Conservation (phyloP, 2,113 vertebrate species). For the Steatornis caripensis region DNA sequence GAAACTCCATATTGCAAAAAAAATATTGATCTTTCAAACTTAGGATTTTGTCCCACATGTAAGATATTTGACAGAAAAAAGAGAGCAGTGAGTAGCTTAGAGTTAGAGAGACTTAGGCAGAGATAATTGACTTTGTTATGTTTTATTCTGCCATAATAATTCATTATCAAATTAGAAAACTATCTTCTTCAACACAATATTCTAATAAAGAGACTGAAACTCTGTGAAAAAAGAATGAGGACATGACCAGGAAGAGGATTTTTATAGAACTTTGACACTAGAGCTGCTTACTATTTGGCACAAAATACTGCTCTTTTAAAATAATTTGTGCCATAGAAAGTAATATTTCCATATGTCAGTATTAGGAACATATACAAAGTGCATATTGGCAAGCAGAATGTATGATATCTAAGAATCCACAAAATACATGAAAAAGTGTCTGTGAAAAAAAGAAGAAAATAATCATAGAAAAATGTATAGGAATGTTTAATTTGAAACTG, state of each 20-base stretch:
- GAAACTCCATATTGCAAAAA: not conserved
- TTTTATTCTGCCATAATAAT: not conserved
- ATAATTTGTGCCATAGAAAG: not conserved
- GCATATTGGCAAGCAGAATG: not conserved
- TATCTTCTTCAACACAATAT: not conserved
- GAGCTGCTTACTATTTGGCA: not conserved
- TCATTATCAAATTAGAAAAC: not conserved
- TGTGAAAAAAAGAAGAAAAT: not conserved
- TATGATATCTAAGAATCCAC: not conserved
- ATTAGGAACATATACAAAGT: not conserved
- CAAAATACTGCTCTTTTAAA: not conserved
- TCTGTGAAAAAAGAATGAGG: not conserved
- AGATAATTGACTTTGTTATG: not conserved
- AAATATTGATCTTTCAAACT: not conserved
- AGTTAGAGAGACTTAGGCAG: not conserved
- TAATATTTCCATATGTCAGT: not conserved
- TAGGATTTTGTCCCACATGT: not conserved
- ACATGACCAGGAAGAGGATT: not conserved
- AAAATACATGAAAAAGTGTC: not conserved
- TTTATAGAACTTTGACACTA: not conserved
- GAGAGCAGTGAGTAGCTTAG: not conserved
- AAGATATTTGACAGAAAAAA: not conserved
- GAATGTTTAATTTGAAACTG: not conserved
- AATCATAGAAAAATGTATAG: not conserved
- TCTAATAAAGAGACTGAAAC: too few species aligned